A percentile compares a stretch with the other conserved stretches of the same genome.
Conservation (phyloP, 2,888 invertebrate species). For the Leptothorax acervorum region DNA sequence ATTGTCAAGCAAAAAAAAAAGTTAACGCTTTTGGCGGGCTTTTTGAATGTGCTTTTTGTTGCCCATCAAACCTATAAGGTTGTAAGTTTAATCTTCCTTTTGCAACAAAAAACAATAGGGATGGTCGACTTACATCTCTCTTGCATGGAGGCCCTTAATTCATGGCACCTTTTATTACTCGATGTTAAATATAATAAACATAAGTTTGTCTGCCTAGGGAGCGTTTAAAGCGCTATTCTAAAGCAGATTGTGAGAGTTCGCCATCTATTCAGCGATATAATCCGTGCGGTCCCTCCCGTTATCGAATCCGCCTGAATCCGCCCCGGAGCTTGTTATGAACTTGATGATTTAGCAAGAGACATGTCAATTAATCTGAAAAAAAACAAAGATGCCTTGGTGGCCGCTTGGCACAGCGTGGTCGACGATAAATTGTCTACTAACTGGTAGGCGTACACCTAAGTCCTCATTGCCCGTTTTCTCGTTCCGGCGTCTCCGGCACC, state of each 20-base stretch:
- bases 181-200: not conserved
- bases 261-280: not conserved
- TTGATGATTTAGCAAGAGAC: conserved; percentile 63
- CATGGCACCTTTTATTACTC: too few relatives aligned
- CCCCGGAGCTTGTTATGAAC: conserved; percentile 59
- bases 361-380: conserved; percentile 97
- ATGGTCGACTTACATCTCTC: too few relatives aligned
- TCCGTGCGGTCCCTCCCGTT: conserved; percentile 4
- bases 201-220: not conserved
- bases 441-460: conserved; percentile 89
- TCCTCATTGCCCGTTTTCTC: conserved; percentile 45
- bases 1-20: too few relatives aligned
- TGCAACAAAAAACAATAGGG: too few relatives aligned
- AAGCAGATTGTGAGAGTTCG: not conserved
- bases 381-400: conserved; percentile 91
- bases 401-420: conserved; percentile 96
- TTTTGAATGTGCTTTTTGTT: too few relatives aligned
- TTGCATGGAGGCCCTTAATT: not conserved
- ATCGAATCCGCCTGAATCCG: conserved; percentile 47
- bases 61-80: too few relatives aligned
- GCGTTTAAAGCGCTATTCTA: not conserved
- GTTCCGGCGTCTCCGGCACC: conserved; percentile 2
- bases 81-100: too few relatives aligned
- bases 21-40: too few relatives aligned
- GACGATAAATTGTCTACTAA: conserved; percentile 94